These are phyloP conservation scores for Tachysurus fulvidraco DNA, from an alignment of 2,113 vertebrate species.

Conservation along the genomic window DNA sequence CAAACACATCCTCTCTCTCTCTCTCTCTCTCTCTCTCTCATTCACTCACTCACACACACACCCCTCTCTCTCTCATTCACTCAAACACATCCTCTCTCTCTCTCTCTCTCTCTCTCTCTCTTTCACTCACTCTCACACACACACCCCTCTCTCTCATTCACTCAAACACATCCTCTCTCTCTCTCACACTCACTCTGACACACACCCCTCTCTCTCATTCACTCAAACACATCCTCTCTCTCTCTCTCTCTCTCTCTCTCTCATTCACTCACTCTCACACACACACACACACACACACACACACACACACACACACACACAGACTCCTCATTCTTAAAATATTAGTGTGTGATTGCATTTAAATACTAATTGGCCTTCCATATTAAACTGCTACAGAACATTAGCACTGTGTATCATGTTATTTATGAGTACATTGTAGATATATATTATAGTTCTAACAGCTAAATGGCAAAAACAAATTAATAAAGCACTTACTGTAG, in stretches of 20 bases:
- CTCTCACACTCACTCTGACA: background rate
- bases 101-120: background rate
- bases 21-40: background rate
- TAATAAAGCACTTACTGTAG: background rate
- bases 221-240: no score
- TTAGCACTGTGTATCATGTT: background rate
- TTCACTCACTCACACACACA: no score
- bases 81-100: background rate
- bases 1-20: background rate
- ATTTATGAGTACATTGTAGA: background rate
- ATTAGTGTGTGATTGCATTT: background rate
- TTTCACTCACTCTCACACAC: no score
- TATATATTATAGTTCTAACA: background rate
- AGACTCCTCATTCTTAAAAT: background rate
- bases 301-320: background rate
- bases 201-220: no score
- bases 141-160: no score
- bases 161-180: background rate
- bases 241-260: no score
- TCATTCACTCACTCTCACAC: no score
- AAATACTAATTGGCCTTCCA: background rate
- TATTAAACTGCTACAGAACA: background rate
- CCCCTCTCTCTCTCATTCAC: background rate
- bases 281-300: background rate
- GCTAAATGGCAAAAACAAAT: no score